These are phyloP conservation scores for Crocodylus rhombifer DNA, from an alignment of 2,797 vertebrate genomes.

Conservation along the genomic window DNA sequence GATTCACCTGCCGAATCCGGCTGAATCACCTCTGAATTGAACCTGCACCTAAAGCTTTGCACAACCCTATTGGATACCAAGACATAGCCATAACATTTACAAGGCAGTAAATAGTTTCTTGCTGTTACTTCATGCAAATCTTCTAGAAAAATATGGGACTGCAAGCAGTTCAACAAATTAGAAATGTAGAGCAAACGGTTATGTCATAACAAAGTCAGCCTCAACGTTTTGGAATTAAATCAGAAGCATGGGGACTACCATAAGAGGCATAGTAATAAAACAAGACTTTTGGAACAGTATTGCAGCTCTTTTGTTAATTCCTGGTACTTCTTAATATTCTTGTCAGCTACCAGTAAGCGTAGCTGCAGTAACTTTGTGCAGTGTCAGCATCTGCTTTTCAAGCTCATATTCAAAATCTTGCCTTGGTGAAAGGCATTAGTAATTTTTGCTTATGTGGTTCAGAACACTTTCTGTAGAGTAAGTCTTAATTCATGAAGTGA, in stretches of 20 bases:
- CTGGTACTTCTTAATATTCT: not conserved
- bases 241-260: not conserved
- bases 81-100: not conserved
- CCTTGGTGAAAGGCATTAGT: not conserved
- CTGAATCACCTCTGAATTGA: no score
- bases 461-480: not conserved
- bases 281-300: not conserved
- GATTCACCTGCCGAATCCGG: no score
- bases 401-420: not conserved
- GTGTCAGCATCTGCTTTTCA: not conserved
- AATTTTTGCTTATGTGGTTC: not conserved
- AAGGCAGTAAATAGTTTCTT: not conserved
- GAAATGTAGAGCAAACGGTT: accelerated
- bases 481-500: not conserved
- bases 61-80: not conserved
- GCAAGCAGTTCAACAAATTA: not conserved
- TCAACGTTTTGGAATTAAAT: not conserved
- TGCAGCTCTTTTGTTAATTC: not conserved
- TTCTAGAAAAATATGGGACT: not conserved
- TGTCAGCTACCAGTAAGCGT: not conserved
- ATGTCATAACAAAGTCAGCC: not conserved
- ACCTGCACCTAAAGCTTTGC: no score
- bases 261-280: not conserved
- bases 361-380: not conserved
- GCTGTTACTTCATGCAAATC: not conserved